These are phyloP conservation scores for Oceanites oceanicus DNA, from an alignment of 2,113 vertebrate species.

Conservation along the genomic window DNA sequence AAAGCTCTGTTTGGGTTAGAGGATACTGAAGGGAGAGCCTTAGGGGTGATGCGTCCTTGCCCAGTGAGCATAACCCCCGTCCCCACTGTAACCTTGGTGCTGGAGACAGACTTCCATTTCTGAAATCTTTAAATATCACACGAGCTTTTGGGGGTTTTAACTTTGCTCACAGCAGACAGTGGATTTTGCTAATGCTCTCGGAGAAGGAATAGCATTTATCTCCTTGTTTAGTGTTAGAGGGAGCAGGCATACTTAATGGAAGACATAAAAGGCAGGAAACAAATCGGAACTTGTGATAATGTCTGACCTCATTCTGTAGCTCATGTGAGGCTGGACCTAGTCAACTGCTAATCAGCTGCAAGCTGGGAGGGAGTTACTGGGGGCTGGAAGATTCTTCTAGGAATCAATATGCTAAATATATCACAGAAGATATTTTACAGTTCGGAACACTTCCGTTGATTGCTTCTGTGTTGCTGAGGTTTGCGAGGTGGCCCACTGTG, in stretches of 20 bases:
- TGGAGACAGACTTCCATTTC: neutral
- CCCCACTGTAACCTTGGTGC: neutral
- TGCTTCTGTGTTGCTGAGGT: neutral
- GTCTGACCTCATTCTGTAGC: neutral
- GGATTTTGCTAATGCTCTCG: neutral
- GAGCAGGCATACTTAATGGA: neutral
- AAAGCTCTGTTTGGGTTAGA: slow-evolving; percentile 39
- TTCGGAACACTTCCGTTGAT: neutral
- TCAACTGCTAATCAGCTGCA: neutral
- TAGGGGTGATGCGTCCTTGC: slow-evolving; percentile 8
- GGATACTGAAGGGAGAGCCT: slow-evolving; percentile 32
- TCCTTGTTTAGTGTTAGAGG: neutral
- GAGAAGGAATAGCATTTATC: neutral
- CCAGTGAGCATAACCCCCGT: neutral
- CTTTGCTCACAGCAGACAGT: neutral
- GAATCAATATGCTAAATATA: slow-evolving; percentile 23
- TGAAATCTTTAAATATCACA: neutral
- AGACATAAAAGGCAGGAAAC: neutral
- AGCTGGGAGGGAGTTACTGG: neutral
- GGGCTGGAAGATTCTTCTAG: slow-evolving; percentile 14
- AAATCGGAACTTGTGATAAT: neutral
- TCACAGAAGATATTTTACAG: neutral
- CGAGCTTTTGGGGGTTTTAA: neutral
- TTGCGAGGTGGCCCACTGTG: neutral
- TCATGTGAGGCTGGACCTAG: neutral